Conservation (phyloP, 2,888 invertebrate genomes). For the Eupsilia transversa region DNA sequence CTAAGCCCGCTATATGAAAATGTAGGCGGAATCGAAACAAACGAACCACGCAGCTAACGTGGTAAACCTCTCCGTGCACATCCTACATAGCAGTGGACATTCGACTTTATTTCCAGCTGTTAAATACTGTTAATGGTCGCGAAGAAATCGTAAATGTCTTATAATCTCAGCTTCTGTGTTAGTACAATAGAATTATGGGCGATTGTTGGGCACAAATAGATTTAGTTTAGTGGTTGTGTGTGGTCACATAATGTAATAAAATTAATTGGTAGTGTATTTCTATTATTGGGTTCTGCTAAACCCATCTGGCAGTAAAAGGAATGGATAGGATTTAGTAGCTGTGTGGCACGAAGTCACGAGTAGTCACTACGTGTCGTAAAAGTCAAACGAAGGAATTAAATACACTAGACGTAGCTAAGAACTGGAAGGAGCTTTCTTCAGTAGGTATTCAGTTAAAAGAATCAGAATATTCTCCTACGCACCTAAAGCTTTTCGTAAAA, state of each 20-base stretch:
- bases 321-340: background rate
- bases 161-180: conserved; percentile 48
- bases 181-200: conserved; percentile 28
- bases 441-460: background rate
- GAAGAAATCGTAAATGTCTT: conserved; percentile 62
- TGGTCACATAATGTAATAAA: conserved; percentile 37
- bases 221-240: conserved; percentile 23
- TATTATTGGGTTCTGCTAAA: conserved; percentile 15
- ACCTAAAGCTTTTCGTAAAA: background rate
- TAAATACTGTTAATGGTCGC: conserved; percentile 49
- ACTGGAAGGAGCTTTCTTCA: background rate
- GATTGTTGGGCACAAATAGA: conserved; percentile 31
- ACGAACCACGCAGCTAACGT: background rate
- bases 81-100: background rate
- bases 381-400: background rate
- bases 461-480: background rate
- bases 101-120: conserved; percentile 14
- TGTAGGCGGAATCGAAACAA: background rate
- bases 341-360: background rate
- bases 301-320: conserved; percentile 12
- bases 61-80: background rate
- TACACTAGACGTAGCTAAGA: background rate
- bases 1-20: background rate
- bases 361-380: conserved; percentile 19
- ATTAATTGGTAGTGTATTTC: conserved; percentile 27